A percentile compares a stretch with the other conserved stretches of the same genome.
Conservation (phyloP, 2,113 vertebrate species). For the Cochlearius cochlearius region DNA sequence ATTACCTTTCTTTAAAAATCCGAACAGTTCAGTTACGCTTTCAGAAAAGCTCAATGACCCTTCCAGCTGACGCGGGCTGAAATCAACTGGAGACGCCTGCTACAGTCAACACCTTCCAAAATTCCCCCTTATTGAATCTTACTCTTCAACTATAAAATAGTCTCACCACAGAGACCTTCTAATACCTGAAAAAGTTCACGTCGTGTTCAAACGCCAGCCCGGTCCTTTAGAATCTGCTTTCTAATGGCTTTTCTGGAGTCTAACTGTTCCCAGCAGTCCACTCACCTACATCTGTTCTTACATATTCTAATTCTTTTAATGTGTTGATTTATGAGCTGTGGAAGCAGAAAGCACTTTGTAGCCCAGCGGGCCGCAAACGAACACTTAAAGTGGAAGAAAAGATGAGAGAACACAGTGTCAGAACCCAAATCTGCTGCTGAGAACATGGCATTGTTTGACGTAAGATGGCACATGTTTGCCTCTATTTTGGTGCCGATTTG, state of each 20-base stretch:
- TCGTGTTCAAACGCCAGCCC: not conserved
- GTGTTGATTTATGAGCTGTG: not conserved
- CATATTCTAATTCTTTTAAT: not conserved
- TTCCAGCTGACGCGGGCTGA: not conserved
- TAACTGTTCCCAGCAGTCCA: not conserved
- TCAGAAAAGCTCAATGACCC: not conserved
- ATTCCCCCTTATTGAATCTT: not conserved
- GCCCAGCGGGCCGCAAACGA: not conserved
- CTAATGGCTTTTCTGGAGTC: not conserved
- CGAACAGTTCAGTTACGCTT: not conserved
- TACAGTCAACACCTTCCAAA: not conserved
- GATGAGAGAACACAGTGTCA: not conserved
- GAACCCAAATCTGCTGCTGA: not conserved
- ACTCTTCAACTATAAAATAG: not conserved
- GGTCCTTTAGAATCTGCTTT: not conserved
- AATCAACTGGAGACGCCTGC: not conserved
- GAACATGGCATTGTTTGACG: not conserved
- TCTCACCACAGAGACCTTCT: not conserved
- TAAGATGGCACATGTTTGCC: not conserved
- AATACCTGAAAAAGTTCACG: not conserved
- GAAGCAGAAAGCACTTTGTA: not conserved
- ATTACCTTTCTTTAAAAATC: not conserved
- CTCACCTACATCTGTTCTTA: conserved; percentile 1
- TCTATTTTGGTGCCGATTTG: not conserved
- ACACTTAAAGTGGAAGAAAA: not conserved